These are phyloP conservation scores for Darevskia mixta DNA, from an alignment of 2,797 vertebrate species.

Conservation along the genomic window DNA sequence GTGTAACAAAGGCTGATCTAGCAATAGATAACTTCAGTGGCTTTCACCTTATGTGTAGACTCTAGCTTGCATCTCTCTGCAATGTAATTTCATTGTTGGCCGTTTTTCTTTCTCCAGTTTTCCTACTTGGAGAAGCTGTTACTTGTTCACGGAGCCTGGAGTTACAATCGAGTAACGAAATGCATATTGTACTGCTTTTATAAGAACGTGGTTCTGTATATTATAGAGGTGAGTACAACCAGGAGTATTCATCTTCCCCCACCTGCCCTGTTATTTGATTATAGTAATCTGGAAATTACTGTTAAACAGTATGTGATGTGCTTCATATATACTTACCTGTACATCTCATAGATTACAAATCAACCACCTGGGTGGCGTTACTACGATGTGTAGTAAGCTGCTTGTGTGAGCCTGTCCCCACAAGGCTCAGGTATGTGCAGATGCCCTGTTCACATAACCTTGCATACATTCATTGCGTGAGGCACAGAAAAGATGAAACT, in stretches of 20 bases:
- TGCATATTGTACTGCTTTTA: constrained; percentile 99
- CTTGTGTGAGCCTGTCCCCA: not conserved
- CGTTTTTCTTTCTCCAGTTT: constrained; percentile 80
- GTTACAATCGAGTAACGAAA: constrained; percentile 98
- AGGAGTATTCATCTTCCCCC: not conserved
- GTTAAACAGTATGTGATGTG: not conserved
- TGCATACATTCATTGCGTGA: not conserved
- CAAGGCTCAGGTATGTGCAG: not conserved
- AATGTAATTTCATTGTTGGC: not conserved
- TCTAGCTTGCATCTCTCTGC: too few relatives aligned
- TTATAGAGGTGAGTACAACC: constrained; percentile 91
- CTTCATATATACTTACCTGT: not conserved
- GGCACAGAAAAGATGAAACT: too few relatives aligned
- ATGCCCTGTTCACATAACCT: not conserved
- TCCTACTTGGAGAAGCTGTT: constrained; percentile 95
- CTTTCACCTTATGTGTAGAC: not conserved
- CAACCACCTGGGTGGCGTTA: not conserved
- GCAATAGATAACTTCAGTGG: not conserved
- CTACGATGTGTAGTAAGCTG: not conserved
- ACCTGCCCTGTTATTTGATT: not conserved
- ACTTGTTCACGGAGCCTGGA: constrained; percentile 97
- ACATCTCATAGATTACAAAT: not conserved
- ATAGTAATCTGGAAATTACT: not conserved
- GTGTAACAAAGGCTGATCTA: not conserved
- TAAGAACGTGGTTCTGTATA: constrained; percentile 98